Conservation (phyloP, 2,113 vertebrate species). For the Boulengeromyrus knoepffleri region DNA sequence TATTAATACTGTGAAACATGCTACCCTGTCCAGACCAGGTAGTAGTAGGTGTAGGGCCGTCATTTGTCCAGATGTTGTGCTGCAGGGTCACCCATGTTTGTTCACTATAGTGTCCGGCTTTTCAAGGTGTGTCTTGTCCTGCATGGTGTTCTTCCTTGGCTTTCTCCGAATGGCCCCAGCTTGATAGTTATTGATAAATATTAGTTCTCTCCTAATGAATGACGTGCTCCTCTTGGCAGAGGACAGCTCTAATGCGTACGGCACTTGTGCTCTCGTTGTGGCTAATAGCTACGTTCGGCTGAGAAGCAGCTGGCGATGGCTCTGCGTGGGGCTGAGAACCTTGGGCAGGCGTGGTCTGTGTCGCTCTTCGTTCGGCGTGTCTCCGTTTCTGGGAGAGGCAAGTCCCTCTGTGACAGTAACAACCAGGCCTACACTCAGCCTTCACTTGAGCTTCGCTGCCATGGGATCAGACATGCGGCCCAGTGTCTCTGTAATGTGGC, state of each 20-base stretch:
- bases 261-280: neutral
- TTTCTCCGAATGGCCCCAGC: neutral
- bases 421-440: neutral
- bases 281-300: neutral
- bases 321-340: neutral
- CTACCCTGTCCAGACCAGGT: neutral
- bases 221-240: neutral
- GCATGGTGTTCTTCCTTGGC: neutral
- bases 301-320: neutral
- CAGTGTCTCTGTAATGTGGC: slow-evolving; percentile 32
- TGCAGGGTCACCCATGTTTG: neutral
- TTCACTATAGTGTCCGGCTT: neutral
- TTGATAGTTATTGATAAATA: neutral
- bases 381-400: slow-evolving; percentile 29
- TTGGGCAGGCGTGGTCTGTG: neutral
- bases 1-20: neutral
- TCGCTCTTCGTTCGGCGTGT: neutral
- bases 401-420: slow-evolving; percentile 32
- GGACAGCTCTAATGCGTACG: neutral
- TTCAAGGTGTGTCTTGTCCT: neutral
- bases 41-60: neutral
- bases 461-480: slow-evolving; percentile 36
- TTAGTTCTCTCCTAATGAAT: neutral
- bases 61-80: neutral
- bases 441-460: slow-evolving; percentile 25